Conservation (phyloP, 2,888 invertebrate species). For the Ectobius pallidus region DNA sequence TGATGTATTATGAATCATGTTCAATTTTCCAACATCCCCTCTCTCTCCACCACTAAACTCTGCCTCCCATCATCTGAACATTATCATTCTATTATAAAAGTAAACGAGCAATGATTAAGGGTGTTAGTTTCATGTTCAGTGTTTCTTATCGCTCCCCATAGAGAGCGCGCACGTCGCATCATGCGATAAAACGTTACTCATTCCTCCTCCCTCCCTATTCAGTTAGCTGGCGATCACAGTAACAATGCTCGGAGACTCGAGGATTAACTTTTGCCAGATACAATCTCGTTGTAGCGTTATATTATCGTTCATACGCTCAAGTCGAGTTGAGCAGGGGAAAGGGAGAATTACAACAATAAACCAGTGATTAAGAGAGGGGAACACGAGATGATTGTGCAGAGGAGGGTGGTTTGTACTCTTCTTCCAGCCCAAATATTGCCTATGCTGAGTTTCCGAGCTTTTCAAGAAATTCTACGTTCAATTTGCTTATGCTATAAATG, state of each 20-base stretch:
- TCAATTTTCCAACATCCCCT: conserved; percentile 29
- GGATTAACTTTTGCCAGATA: conserved; percentile 28
- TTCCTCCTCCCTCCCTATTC: neutral
- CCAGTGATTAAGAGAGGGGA: conserved; percentile 33
- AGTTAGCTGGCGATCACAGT: neutral
- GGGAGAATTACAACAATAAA: conserved; percentile 38
- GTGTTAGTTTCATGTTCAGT: conserved; percentile 33
- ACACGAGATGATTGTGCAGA: neutral
- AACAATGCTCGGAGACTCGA: conserved; percentile 19
- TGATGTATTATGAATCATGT: conserved; percentile 17
- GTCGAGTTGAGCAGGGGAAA: no score
- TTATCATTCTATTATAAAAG: conserved; percentile 32
- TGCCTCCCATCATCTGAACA: conserved; percentile 21
- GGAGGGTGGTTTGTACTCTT: neutral
- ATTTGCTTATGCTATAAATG: no score
- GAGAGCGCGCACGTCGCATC: conserved; percentile 21
- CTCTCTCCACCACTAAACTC: neutral
- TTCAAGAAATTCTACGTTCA: no score
- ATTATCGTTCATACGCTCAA: conserved; percentile 19
- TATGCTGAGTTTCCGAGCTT: no score
- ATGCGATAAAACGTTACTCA: conserved; percentile 27
- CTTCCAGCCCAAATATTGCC: conserved; percentile 14
- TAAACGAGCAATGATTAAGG: conserved; percentile 30
- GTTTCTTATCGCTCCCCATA: conserved; percentile 34
- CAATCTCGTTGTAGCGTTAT: conserved; percentile 17